A percentile compares a stretch with the other conserved stretches of the same genome.
phyloP scores from a whole-genome alignment of 1,140 invertebrate species.

The Ruditapes philippinarum region DNA sequence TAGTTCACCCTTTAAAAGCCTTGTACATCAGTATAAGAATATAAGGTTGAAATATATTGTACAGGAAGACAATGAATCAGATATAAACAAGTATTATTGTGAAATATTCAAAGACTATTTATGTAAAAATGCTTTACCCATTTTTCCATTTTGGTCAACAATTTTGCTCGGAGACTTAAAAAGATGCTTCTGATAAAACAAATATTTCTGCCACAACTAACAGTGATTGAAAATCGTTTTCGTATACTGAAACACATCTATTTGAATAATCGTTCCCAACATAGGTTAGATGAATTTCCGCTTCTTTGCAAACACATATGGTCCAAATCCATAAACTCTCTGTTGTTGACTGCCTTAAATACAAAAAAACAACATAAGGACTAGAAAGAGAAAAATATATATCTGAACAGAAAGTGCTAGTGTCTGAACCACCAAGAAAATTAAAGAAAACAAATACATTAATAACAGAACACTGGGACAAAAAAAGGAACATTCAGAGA shows the following conservation, averaged over 20 bases:
- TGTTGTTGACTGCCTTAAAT: constrained; percentile 38
- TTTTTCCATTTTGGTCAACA: constrained; percentile 34
- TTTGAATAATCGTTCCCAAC: no score
- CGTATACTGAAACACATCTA: constrained; percentile 34
- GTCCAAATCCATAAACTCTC: constrained; percentile 23
- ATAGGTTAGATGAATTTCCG: constrained; percentile 37
- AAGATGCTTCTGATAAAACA: constrained; percentile 29
- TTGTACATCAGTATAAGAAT: constrained; percentile 15
- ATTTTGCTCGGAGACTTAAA: constrained; percentile 24
- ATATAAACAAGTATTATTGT: constrained; percentile 25
- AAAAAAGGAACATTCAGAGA: constrained; percentile 17
- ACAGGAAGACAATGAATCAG: neutral
- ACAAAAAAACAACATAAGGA: constrained; percentile 1
- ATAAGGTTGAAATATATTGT: constrained; percentile 24
- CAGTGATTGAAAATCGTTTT: constrained; percentile 35
- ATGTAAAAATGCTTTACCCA: constrained; percentile 22
- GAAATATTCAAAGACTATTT: constrained; percentile 25
- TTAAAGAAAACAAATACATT: constrained; percentile 12
- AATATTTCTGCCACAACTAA: constrained; percentile 9
- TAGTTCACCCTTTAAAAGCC: constrained; percentile 24
- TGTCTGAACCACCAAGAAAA: constrained; percentile 8
- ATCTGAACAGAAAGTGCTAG: neutral
- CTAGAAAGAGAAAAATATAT: constrained; percentile 22
- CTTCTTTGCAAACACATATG: constrained; percentile 11
- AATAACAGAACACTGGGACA: constrained; percentile 34